Conservation (phyloP, 2,888 invertebrate genomes). For the Xestia rhomboidea region DNA sequence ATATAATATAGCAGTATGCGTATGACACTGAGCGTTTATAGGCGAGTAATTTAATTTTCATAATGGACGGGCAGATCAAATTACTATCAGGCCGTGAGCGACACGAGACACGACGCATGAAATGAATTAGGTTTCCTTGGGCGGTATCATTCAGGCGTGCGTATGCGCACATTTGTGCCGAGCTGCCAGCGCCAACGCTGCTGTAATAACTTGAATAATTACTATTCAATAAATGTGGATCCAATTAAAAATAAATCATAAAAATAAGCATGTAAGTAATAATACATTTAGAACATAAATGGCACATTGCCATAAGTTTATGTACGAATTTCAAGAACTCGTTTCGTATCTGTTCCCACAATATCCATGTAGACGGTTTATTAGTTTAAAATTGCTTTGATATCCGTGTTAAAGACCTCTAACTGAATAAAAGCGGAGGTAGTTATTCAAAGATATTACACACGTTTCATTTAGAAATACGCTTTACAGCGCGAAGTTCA, state of each 20-base stretch:
- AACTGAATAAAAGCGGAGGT: conserved; percentile 59
- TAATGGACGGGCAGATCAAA: conserved; percentile 82
- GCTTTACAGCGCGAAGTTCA: conserved; percentile 35
- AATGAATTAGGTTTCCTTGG: conserved; percentile 81
- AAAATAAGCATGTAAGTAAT: conserved; percentile 46
- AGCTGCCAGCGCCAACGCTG: conserved; percentile 66
- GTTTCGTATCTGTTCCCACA: conserved; percentile 71
- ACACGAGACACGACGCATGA: conserved; percentile 80
- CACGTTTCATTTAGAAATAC: conserved; percentile 51
- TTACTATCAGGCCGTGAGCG: conserved; percentile 80
- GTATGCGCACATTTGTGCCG: conserved; percentile 66
- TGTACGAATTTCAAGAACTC: conserved; percentile 65
- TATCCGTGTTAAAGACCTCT: conserved; percentile 69
- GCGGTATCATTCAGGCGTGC: conserved; percentile 75
- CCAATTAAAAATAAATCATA: conserved; percentile 66
- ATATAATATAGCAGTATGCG: conserved; percentile 25
- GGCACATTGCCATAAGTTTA: conserved; percentile 64
- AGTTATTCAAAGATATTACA: conserved; percentile 54
- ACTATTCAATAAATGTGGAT: conserved; percentile 67
- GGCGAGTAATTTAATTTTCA: conserved; percentile 81
- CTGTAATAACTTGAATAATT: conserved; percentile 75
- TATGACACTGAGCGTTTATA: conserved; percentile 67
- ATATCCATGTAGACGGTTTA: conserved; percentile 70
- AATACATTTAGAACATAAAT: conserved; percentile 64
- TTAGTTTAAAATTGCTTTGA: conserved; percentile 71